Evolutionary conservation across 1,140 invertebrate species (phyloP), one percentile per base, ranked within the genome.

Genomic region (Pseudomyrmex sp.): DNA sequence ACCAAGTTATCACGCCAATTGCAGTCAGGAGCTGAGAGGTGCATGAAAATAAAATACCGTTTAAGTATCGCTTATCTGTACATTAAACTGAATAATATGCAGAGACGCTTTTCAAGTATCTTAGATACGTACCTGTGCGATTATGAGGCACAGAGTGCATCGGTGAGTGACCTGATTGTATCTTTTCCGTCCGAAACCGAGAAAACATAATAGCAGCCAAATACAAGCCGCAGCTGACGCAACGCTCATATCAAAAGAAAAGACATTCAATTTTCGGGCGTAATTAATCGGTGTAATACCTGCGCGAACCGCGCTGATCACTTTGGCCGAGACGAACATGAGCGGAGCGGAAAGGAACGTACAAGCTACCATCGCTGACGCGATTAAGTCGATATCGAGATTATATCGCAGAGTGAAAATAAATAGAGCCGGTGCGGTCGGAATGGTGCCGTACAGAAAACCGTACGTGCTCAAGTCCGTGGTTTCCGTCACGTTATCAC

Each of bases 371-470:
- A 99, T 98, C 59, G 97, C 97, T 82, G 97, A 97, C 1, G 98
- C 98, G 92, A 99, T 97, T 96, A 98, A 94, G 94, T 99, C 98
- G 85, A 97, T 96, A 92, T 97, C 98, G 12, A 98, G 90, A 85
- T 97, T 96, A 92, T 99, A 99, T 76, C 98, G 96, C 54, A 97
- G 96, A 2, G 98, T 98, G 94, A 99, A 99, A 8, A 99, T 97
- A 94, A 99, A 99, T 5, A 99, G 97, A 58, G 98, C 98, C 0
- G 99, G 98, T 44, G 98, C 98, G 52, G 98, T 97, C 1, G 98
- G 99, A 93, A 99, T 98, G 0, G 98, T 99, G 70, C 99, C 98
- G 93, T 99, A 99, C 0, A 99, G 95, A 95, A 99, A 99, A 0
- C 97, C 98, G 94, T 98, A 99, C 68, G 98, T 99, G 87, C 97